phyloP scores from a whole-genome alignment of 2,113 vertebrate genomes.

The Myotis lucifugus region DNA sequence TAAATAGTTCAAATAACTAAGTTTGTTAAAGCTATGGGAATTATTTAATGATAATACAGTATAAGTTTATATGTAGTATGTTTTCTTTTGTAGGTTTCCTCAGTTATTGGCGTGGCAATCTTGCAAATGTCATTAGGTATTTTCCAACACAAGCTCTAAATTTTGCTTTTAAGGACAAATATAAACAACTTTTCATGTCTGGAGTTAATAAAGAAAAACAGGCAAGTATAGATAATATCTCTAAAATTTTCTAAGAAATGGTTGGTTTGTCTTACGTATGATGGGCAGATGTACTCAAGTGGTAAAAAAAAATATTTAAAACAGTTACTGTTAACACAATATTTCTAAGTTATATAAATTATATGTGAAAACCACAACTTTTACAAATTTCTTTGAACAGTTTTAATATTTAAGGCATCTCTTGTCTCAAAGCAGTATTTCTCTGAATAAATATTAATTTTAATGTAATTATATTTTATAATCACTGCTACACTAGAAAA shows the following conservation, averaged over 20 bases:
- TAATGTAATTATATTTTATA: not conserved
- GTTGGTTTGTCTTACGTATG: conserved; percentile 39
- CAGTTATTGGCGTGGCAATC: conserved; percentile 79
- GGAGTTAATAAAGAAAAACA: conserved; percentile 81
- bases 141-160: conserved; percentile 83
- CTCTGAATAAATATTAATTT: conserved; percentile 36
- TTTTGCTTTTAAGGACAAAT: conserved; percentile 84
- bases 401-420: not conserved
- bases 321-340: not conserved
- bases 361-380: not conserved
- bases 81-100: conserved; percentile 76
- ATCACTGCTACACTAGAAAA: not conserved
- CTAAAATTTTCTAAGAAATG: conserved; percentile 57
- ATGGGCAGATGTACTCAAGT: not conserved
- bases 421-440: not conserved
- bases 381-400: not conserved
- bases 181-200: conserved; percentile 77
- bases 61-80: conserved; percentile 50
- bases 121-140: conserved; percentile 74
- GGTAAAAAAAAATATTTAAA: not conserved
- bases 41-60: conserved; percentile 41
- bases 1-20: not conserved
- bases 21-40: conserved; percentile 7
- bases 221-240: conserved; percentile 70
- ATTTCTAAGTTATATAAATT: not conserved